Percentiles rank a stretch among this genome's conserved stretches.
These are phyloP conservation scores for Drosophila helvetica DNA, from an alignment of 2,888 invertebrate species.

Conservation along the genomic window DNA sequence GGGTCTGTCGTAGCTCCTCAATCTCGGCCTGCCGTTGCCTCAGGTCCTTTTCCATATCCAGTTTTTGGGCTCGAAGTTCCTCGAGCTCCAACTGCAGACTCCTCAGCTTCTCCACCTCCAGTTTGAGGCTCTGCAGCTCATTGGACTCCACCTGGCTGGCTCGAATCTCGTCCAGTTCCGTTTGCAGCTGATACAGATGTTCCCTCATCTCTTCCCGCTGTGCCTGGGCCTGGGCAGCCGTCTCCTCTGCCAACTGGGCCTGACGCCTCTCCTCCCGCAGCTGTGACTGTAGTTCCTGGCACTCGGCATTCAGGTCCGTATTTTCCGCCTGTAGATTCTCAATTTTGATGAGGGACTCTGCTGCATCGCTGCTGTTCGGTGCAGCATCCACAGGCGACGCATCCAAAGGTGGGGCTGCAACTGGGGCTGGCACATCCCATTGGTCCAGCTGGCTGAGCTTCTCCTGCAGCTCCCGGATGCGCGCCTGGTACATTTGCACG, in stretches of 20 bases:
- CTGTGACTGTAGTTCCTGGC: constrained; percentile 86
- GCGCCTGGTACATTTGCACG: constrained; percentile 89
- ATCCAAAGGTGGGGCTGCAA: neutral
- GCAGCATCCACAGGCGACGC: neutral
- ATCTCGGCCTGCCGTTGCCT: constrained; percentile 2
- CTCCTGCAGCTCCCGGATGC: constrained; percentile 88
- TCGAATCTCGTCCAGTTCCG: neutral
- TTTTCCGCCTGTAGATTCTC: constrained; percentile 85
- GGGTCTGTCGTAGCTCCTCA: constrained; percentile 5
- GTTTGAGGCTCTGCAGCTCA: neutral
- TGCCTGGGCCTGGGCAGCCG: constrained; percentile 24
- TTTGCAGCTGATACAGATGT: constrained; percentile 15
- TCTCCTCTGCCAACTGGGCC: constrained; percentile 78
- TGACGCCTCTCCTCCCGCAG: constrained; percentile 85
- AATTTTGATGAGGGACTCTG: constrained; percentile 72
- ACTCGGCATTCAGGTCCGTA: constrained; percentile 86
- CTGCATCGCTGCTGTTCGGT: constrained; percentile 11
- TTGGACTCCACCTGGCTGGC: neutral
- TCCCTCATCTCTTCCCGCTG: constrained; percentile 29
- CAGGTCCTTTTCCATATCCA: neutral
- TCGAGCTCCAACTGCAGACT: constrained; percentile 22
- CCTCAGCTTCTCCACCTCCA: constrained; percentile 8
- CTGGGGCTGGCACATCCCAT: constrained; percentile 80
- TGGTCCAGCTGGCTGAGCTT: constrained; percentile 86
- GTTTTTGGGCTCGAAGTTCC: neutral